Evolutionary conservation across 2,113 vertebrate species (phyloP).

Genomic region (Pitta sordida): DNA sequence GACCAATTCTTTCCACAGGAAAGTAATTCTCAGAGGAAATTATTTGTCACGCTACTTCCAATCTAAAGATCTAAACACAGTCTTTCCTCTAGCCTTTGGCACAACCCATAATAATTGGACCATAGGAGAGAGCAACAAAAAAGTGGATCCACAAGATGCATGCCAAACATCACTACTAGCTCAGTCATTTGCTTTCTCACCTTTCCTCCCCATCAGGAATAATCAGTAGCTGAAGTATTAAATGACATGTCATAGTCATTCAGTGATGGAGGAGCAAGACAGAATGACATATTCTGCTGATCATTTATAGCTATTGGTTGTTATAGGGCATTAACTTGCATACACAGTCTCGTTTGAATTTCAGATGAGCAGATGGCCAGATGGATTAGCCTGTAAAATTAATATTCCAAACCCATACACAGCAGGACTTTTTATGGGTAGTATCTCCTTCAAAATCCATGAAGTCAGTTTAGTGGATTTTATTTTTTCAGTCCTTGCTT

Average conservation of each 20-base stretch:
- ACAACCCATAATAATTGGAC: slow-evolving; percentile 61
- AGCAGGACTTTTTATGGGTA: neutral
- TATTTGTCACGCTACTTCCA: slow-evolving; percentile 62
- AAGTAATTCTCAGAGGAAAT: slow-evolving; percentile 66
- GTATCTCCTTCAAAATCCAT: neutral
- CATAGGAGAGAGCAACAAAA: slow-evolving; percentile 42
- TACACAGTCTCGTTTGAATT: slow-evolving; percentile 45
- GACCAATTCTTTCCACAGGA: slow-evolving; percentile 63
- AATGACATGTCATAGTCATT: slow-evolving; percentile 19
- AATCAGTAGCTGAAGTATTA: slow-evolving; percentile 47
- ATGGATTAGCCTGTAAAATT: slow-evolving; percentile 55
- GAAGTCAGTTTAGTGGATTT: neutral
- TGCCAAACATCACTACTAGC: slow-evolving; percentile 35
- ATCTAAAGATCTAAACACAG: slow-evolving; percentile 62
- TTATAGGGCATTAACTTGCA: slow-evolving; percentile 8
- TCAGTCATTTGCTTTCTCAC: slow-evolving; percentile 38
- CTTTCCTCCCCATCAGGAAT: slow-evolving; percentile 12
- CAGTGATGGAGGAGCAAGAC: neutral
- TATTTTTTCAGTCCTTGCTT: neutral
- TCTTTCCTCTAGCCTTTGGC: slow-evolving; percentile 62
- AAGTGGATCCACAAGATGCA: slow-evolving; percentile 24
- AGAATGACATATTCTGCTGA: slow-evolving; percentile 27
- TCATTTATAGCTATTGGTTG: slow-evolving; percentile 29
- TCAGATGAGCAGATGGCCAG: slow-evolving; percentile 50
- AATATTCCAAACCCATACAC: slow-evolving; percentile 25